Evolutionary conservation across 2,797 vertebrate genomes (phyloP).

Genomic region (Microcaecilia unicolor): DNA sequence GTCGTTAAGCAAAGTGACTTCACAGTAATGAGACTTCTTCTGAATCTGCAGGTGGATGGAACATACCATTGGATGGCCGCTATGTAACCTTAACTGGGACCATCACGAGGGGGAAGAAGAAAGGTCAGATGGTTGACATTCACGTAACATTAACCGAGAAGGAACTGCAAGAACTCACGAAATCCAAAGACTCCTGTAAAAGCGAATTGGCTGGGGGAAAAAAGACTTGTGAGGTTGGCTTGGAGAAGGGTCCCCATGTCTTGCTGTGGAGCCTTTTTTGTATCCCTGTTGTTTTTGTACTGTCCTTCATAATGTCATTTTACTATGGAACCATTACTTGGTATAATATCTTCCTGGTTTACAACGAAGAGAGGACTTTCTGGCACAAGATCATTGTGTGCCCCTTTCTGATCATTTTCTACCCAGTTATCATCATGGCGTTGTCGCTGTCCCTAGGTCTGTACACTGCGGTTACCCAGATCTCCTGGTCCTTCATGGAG

Average conservation of each 20-base stretch:
- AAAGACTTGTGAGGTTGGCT: slow-evolving; percentile 62
- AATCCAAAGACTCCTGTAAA: slow-evolving; percentile 73
- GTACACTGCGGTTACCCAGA: slow-evolving; percentile 82
- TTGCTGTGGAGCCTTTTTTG: slow-evolving; percentile 89
- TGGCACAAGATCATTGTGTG: slow-evolving; percentile 96
- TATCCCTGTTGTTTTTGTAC: slow-evolving; percentile 78
- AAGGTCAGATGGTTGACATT: slow-evolving; percentile 97
- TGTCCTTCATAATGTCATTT: slow-evolving; percentile 92
- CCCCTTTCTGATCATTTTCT: slow-evolving; percentile 94
- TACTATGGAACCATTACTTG: slow-evolving; percentile 97
- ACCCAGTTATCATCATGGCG: slow-evolving; percentile 89
- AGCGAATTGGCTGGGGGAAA: slow-evolving; percentile 49
- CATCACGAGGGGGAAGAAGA: slow-evolving; percentile 95
- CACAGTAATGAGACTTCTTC: slow-evolving; percentile 11
- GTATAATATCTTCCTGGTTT: slow-evolving; percentile 97
- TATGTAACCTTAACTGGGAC: slow-evolving; percentile 96
- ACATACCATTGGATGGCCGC: slow-evolving; percentile 78
- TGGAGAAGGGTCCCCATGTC: slow-evolving; percentile 80
- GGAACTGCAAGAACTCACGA: slow-evolving; percentile 83
- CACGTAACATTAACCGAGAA: slow-evolving; percentile 87
- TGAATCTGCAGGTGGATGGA: slow-evolving; percentile 70
- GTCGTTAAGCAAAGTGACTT: too few relatives aligned
- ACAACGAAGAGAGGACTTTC: slow-evolving; percentile 97
- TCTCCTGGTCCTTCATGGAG: slow-evolving; percentile 87
- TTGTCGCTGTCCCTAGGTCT: slow-evolving; percentile 79